Evolutionary conservation across 2,797 vertebrate genomes (phyloP).

Genomic region (Acanthurus lineatus): DNA sequence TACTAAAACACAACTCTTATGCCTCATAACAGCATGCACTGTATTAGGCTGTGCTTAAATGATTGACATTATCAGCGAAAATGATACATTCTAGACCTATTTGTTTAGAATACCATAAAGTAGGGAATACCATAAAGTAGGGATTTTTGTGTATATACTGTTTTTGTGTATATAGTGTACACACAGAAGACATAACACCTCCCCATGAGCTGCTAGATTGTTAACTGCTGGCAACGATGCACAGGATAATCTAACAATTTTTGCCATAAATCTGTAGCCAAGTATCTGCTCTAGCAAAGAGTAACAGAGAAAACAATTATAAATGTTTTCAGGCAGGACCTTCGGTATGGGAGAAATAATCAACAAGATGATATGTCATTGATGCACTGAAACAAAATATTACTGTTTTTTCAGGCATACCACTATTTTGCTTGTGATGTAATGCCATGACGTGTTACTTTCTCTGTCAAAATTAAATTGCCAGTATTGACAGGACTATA

Average conservation of each 20-base stretch:
- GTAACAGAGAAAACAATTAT: not conserved
- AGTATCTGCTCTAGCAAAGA: not conserved
- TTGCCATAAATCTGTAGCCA: not conserved
- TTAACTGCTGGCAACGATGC: not conserved
- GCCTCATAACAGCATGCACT: not conserved
- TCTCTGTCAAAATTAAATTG: not conserved
- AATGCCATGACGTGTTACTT: not conserved
- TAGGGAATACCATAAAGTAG: no score
- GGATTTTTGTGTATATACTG: no score
- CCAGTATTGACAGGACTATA: not conserved
- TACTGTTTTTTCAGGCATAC: not conserved
- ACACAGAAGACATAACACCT: not conserved
- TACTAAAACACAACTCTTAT: not conserved
- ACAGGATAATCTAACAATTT: not conserved
- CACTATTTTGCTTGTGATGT: not conserved
- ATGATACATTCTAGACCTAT: not conserved
- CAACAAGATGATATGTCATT: not conserved
- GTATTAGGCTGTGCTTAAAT: not conserved
- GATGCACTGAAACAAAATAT: constrained; percentile 1
- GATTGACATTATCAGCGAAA: not conserved
- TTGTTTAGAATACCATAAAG: no score
- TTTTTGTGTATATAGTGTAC: not conserved
- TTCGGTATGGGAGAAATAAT: not conserved
- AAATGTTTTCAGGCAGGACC: not conserved
- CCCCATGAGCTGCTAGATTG: not conserved